Base-by-base conservation (phyloP, 1,140 invertebrate species). In the Formica selysi region DNA sequence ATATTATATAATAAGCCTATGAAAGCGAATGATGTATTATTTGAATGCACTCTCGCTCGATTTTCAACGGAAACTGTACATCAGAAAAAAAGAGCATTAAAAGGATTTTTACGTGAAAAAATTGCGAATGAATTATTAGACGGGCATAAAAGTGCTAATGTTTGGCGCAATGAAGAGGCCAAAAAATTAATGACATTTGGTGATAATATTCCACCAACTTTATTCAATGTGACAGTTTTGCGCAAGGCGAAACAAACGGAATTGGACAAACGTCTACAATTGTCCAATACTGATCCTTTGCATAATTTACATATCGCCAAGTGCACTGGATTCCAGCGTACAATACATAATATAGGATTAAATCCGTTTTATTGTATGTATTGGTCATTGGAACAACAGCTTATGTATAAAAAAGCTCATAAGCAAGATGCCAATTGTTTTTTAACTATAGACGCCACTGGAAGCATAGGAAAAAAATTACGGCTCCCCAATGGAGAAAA, bases 141-240 rank as follows among this genome's bases (percentile, higher is more conserved):
- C 7, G n/a, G 8, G n/a, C 41, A 68, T 22, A 41, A 68, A 44
- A 22, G 8, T 22, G 65, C 65, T 3, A 68, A 41, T 41, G 19
- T 19, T 8, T 68, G 65, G 65, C 36, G 65, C 7, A 68, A 68
- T 41, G 10, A 68, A 41, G 65, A 68, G n/a, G 38, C n/a, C 3
- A 68, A 22, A 68, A 2, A 68, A 1, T 68, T n/a, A 22, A 22
- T 22, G 22, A 22, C 22, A 22, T 22, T 22, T 22, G 22, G 22
- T 22, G 22, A 22, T 22, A 22, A 22, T 22, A 22, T 22, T 22
- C 22, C 22, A 22, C 22, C 22, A 22, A 22, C 22, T 22, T 22
- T 22, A 22, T 22, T n/a, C n/a, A n/a, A n/a, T n/a, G n/a, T 8
- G 4, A 68, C 38, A 10, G 38, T 68, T 22, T 65, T 65, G 32